phyloP scores from a whole-genome alignment of 2,113 vertebrate genomes.

The Typhlomys cinereus region DNA sequence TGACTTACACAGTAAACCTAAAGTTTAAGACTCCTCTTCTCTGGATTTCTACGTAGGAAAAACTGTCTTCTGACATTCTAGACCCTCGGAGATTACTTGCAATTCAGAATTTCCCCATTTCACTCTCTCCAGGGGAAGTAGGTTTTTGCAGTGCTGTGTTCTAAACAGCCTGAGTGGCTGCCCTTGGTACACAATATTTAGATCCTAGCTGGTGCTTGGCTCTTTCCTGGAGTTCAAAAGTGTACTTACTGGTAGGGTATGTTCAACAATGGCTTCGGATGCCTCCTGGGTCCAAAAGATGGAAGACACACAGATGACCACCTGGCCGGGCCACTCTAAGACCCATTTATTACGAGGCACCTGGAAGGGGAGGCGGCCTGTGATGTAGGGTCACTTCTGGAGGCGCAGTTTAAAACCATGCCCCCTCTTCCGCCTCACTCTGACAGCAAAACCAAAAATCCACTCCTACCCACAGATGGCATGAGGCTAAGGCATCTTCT shows the following conservation, averaged over 20 bases:
- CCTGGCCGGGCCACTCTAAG: conserved; percentile 95
- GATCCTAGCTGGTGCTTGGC: neutral
- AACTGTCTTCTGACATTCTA: neutral
- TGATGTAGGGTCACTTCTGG: neutral
- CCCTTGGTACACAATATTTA: neutral
- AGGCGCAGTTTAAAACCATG: neutral
- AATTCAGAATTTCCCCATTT: neutral
- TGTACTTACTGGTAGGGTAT: conserved; percentile 87
- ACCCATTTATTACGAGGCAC: conserved; percentile 92
- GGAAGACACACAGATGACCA: conserved; percentile 95
- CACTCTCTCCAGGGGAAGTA: neutral
- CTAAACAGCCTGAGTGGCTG: neutral
- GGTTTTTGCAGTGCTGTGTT: neutral
- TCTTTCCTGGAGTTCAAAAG: neutral
- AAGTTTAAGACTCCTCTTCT: neutral
- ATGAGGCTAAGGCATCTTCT: neutral
- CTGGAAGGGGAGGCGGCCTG: conserved; percentile 77
- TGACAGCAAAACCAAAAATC: conserved; percentile 16
- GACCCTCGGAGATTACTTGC: neutral
- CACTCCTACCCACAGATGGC: neutral
- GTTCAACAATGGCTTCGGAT: conserved; percentile 88
- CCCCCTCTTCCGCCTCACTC: neutral
- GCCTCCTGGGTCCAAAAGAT: conserved; percentile 96
- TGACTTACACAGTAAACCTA: neutral
- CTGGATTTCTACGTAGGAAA: neutral